Percentiles rank a stretch among this genome's conserved stretches.
These are phyloP conservation scores for Etia nguti DNA, from an alignment of 2,113 vertebrate species.

Conservation along the genomic window DNA sequence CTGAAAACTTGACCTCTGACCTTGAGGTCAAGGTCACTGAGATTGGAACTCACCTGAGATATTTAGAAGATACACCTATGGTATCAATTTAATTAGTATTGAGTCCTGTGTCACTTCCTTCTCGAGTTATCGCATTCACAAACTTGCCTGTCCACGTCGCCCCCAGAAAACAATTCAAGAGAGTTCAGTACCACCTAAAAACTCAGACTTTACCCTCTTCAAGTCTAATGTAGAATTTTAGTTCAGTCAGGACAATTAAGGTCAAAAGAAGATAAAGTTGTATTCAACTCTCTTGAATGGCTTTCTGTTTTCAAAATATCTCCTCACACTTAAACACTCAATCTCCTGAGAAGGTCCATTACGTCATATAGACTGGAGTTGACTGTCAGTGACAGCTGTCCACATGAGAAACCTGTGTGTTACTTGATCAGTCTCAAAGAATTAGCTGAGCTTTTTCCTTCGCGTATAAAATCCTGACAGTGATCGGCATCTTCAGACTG, in stretches of 20 bases:
- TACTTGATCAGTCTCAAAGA: neutral
- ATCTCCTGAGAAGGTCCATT: neutral
- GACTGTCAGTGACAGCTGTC: neutral
- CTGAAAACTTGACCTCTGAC: neutral
- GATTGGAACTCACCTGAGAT: no score
- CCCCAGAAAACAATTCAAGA: no score
- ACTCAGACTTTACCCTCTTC: no score
- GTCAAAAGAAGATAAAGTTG: no score
- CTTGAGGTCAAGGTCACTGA: neutral
- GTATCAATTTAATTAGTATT: no score
- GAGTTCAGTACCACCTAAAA: no score
- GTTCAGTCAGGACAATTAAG: no score
- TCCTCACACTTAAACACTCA: neutral
- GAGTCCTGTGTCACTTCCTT: no score
- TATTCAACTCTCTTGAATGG: neutral
- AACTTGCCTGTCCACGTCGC: no score
- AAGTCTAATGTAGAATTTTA: no score
- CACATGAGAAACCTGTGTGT: neutral
- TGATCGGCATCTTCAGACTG: neutral
- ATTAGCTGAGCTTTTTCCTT: neutral
- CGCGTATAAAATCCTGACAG: neutral
- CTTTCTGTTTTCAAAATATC: neutral
- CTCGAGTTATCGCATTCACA: no score
- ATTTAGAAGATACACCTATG: no score
- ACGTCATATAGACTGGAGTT: neutral